phyloP scores from a whole-genome alignment of 1,140 invertebrate genomes.

The Zaprionus capensis region DNA sequence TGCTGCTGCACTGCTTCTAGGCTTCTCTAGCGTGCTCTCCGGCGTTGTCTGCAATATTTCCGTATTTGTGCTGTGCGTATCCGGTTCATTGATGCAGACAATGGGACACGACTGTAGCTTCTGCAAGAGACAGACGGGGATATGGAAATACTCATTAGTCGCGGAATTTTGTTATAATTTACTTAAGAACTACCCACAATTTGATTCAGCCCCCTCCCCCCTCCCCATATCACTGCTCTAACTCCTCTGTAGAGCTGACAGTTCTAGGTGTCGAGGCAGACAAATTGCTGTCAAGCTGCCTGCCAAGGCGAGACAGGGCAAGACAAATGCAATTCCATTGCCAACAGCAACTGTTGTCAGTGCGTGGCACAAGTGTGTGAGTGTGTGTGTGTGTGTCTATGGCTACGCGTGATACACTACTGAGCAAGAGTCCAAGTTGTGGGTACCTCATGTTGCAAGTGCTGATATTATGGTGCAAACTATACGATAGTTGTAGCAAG shows the following conservation, averaged over 20 bases:
- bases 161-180: neutral
- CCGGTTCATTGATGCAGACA: constrained; percentile 78
- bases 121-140: constrained; percentile 42
- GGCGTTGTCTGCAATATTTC: constrained; percentile 74
- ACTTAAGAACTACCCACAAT: constrained; percentile 3
- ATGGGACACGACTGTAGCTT: constrained; percentile 80
- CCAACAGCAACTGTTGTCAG: constrained; percentile 30
- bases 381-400: constrained; percentile 1
- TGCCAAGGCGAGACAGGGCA: constrained; percentile 49
- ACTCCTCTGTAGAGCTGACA: constrained; percentile 28
- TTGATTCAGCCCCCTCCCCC: neutral
- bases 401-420: neutral
- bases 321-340: constrained; percentile 52
- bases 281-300: constrained; percentile 63
- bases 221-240: no score
- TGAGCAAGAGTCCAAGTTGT: neutral
- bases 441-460: neutral
- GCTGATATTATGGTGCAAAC: no score
- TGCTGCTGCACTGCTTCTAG: constrained; percentile 24
- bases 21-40: constrained; percentile 78
- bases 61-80: constrained; percentile 74
- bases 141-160: constrained; percentile 1
- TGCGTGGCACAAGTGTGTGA: constrained; percentile 9
- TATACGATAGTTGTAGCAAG: neutral
- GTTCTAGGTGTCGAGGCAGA: constrained; percentile 56